Percentiles rank a stretch among this genome's conserved stretches.
These are phyloP conservation scores for Thunnus thynnus DNA, from an alignment of 2,113 vertebrate genomes.

Conservation along the genomic window DNA sequence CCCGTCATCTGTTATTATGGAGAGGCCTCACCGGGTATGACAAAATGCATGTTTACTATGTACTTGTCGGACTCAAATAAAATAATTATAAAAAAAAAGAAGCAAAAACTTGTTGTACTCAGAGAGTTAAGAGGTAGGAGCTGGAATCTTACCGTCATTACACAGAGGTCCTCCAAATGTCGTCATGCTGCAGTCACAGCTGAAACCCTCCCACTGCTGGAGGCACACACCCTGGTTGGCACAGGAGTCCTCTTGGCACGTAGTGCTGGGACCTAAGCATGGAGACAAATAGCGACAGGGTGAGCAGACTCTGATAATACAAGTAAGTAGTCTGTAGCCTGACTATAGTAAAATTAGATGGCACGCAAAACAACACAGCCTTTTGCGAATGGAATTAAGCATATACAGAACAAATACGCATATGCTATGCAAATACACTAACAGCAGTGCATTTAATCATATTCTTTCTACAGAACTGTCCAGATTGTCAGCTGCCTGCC, in stretches of 20 bases:
- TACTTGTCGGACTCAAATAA: background rate
- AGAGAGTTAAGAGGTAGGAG: background rate
- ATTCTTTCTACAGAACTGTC: background rate
- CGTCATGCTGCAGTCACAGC: slow-evolving; percentile 98
- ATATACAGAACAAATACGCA: slow-evolving; percentile 32
- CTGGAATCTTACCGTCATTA: slow-evolving; percentile 94
- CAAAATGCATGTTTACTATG: background rate
- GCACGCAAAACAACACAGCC: slow-evolving; percentile 32
- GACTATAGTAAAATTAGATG: slow-evolving; percentile 41
- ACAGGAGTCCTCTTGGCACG: slow-evolving; percentile 97
- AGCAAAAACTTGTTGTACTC: background rate
- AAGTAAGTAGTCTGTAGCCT: slow-evolving; percentile 10
- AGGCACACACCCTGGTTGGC: slow-evolving; percentile 98
- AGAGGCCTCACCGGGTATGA: background rate
- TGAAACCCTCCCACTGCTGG: slow-evolving; percentile 99
- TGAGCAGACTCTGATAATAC: slow-evolving; percentile 30
- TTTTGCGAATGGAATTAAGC: slow-evolving; percentile 30
- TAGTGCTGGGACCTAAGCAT: slow-evolving; percentile 93
- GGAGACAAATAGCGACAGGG: slow-evolving; percentile 52
- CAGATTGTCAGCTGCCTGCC: background rate
- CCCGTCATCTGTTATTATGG: background rate
- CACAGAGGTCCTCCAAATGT: slow-evolving; percentile 95
- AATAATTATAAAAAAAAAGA: background rate
- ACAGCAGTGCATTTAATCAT: slow-evolving; percentile 3
- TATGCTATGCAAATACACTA: slow-evolving; percentile 22